Evolutionary conservation across 2,888 invertebrate species (phyloP).

Genomic region (Elysia crispata): DNA sequence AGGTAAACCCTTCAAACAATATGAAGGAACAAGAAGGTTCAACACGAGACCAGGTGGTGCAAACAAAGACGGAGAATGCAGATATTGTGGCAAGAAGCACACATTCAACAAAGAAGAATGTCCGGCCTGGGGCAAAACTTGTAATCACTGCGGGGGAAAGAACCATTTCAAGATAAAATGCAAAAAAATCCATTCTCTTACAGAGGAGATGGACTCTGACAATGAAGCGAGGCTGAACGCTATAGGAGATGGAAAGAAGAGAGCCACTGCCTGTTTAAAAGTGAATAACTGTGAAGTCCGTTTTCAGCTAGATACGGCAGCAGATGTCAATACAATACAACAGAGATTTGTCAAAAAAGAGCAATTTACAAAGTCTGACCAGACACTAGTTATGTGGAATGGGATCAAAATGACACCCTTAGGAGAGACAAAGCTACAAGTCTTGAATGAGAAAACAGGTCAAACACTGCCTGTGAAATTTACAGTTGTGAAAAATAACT

Average conservation of each 20-base stretch:
- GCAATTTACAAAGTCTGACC: not conserved
- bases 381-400: constrained; percentile 12
- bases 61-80: too few relatives aligned
- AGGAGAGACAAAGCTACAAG: not conserved
- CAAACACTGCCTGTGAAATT: not conserved
- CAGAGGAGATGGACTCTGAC: not conserved
- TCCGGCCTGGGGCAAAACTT: not conserved
- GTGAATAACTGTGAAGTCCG: not conserved
- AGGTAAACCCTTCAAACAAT: too few relatives aligned
- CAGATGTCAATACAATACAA: constrained; percentile 19
- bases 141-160: not conserved
- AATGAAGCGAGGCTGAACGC: not conserved
- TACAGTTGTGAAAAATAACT: constrained; percentile 10
- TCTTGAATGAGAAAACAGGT: not conserved
- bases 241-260: not conserved
- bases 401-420: not conserved
- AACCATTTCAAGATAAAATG: not conserved
- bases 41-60: too few relatives aligned
- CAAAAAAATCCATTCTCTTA: not conserved
- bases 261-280: not conserved
- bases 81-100: not conserved
- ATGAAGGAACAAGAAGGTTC: too few relatives aligned
- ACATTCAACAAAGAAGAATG: not conserved
- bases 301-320: constrained; percentile 21
- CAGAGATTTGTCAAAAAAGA: not conserved